A percentile compares a stretch with the other conserved stretches of the same genome.
These are phyloP conservation scores for Scrobipalpa atriplicella DNA, from an alignment of 2,888 invertebrate species.

Conservation along the genomic window DNA sequence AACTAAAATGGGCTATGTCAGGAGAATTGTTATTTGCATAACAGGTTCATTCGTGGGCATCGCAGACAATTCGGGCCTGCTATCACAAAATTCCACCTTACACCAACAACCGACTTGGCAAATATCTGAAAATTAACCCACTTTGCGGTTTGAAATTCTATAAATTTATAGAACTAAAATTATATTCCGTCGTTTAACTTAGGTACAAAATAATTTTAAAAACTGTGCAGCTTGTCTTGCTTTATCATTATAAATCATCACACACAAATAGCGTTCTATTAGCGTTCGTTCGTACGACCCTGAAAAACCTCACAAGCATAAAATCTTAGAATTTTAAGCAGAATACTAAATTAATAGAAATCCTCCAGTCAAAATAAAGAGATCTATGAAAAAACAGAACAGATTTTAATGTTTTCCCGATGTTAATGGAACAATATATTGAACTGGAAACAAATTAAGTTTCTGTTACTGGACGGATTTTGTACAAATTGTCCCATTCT, in stretches of 20 bases:
- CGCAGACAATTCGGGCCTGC: conserved; percentile 34
- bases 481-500: conserved; percentile 57
- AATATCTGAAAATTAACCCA: background rate
- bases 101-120: background rate
- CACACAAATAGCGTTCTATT: too few relatives aligned
- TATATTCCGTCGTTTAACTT: too few relatives aligned
- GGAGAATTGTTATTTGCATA: conserved; percentile 46
- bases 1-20: conserved; percentile 30
- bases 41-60: conserved; percentile 44
- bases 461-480: conserved; percentile 44
- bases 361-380: background rate
- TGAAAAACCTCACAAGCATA: too few relatives aligned
- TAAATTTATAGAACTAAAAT: background rate
- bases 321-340: background rate
- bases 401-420: conserved; percentile 21
- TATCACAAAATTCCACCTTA: conserved; percentile 19
- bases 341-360: background rate
- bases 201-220: too few relatives aligned
- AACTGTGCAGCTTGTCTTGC: too few relatives aligned
- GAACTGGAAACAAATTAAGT: conserved; percentile 45
- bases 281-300: too few relatives aligned
- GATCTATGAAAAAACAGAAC: background rate
- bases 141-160: background rate
- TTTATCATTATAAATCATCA: too few relatives aligned
- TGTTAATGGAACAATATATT: conserved; percentile 39